Conservation (phyloP, 2,797 vertebrate genomes). For the Apogon hyalosoma region DNA sequence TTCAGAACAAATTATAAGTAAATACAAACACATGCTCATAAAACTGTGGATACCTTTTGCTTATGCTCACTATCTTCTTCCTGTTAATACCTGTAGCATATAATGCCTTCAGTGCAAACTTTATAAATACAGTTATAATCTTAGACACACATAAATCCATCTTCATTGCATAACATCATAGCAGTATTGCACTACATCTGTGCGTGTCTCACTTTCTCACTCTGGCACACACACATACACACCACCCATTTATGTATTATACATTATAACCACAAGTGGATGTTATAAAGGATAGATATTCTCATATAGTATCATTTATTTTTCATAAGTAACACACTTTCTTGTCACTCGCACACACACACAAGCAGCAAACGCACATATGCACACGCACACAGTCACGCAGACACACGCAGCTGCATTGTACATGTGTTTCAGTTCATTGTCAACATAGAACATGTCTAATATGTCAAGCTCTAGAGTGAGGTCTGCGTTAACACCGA, state of each 20-base stretch:
- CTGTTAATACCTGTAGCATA: constrained; percentile 65
- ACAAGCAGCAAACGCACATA: constrained; percentile 42
- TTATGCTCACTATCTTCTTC: constrained; percentile 33
- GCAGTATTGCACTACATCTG: constrained; percentile 78
- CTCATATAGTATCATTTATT: constrained; percentile 64
- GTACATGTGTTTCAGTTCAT: constrained; percentile 60
- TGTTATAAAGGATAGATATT: constrained; percentile 71
- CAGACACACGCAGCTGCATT: constrained; percentile 72
- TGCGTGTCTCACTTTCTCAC: constrained; percentile 67
- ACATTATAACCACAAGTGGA: constrained; percentile 67
- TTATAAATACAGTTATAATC: constrained; percentile 68
- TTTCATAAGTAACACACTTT: constrained; percentile 50
- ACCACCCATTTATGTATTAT: constrained; percentile 59
- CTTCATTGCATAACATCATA: constrained; percentile 82
- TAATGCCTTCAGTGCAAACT: constrained; percentile 80
- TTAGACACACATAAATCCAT: constrained; percentile 67
- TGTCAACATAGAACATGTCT: constrained; percentile 25
- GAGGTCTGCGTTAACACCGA: constrained; percentile 65
- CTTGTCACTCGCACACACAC: constrained; percentile 33
- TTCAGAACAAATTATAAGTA: constrained; percentile 73
- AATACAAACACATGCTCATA: constrained; percentile 78
- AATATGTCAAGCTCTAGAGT: constrained; percentile 52
- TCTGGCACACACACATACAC: constrained; percentile 54
- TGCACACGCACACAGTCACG: constrained; percentile 50
- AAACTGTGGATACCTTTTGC: constrained; percentile 47